Conservation (phyloP, 2,113 vertebrate species). For the Eolophus roseicapilla region DNA sequence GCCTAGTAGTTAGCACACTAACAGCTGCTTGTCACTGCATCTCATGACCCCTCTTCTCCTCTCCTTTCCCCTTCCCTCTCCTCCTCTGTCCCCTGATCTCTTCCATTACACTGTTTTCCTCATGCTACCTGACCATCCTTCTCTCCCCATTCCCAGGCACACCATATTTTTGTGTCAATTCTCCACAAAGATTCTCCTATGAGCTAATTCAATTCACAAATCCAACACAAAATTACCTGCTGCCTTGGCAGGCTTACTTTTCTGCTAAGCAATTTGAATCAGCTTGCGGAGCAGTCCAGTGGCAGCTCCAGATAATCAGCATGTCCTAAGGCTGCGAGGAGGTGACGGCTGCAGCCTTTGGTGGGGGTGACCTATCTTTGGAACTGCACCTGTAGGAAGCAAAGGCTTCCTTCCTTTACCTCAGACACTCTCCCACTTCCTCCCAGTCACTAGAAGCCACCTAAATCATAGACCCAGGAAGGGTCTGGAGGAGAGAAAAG, state of each 20-base stretch:
- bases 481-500: neutral
- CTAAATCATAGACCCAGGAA: neutral
- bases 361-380: neutral
- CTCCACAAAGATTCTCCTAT: neutral
- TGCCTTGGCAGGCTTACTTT: neutral
- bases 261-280: neutral
- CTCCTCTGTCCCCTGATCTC: neutral
- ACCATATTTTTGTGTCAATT: neutral
- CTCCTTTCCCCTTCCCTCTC: neutral
- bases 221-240: neutral
- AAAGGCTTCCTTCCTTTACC: neutral
- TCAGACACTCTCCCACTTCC: neutral
- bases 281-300: neutral
- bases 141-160: neutral
- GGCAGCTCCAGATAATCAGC: neutral
- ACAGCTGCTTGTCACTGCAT: neutral
- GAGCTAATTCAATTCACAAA: neutral
- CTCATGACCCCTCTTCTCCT: neutral
- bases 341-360: neutral
- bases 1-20: neutral
- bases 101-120: neutral
- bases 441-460: neutral
- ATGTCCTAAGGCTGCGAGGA: fast-evolving
- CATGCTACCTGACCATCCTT: fast-evolving
- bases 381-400: neutral